Conservation (phyloP, 2,888 invertebrate species). For the Parapristionchus giblindavisi region DNA sequence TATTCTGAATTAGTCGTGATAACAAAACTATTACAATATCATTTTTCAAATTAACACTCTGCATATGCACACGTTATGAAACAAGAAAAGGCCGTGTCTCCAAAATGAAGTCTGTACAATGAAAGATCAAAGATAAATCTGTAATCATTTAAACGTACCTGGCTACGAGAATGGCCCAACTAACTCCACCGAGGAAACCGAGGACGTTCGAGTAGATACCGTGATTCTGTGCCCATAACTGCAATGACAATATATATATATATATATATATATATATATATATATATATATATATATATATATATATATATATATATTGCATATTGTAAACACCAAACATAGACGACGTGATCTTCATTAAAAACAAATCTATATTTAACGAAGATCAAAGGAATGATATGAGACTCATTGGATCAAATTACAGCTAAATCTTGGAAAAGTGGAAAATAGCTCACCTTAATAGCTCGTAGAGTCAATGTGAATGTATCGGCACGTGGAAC, state of each 20-base stretch:
- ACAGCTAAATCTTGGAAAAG: too few species aligned
- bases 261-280: not conserved
- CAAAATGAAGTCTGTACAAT: too few species aligned
- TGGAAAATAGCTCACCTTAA: constrained; percentile 81
- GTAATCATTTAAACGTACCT: constrained; percentile 4
- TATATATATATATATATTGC: not conserved
- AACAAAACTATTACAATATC: not conserved
- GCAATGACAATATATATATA: not conserved
- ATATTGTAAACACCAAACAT: not conserved
- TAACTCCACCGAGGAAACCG: constrained; percentile 89
- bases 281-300: not conserved
- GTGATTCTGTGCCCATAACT: constrained; percentile 53
- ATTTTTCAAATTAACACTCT: too few species aligned
- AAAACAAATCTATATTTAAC: not conserved
- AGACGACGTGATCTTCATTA: not conserved
- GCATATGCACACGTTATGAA: too few species aligned
- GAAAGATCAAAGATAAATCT: not conserved
- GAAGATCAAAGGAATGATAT: not conserved
- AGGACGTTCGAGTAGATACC: constrained; percentile 96
- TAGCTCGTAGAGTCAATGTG: constrained; percentile 88
- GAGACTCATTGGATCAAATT: too few species aligned
- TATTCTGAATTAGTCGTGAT: constrained; percentile 75
- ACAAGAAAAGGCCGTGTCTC: too few species aligned
- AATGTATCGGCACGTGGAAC: constrained; percentile 95
- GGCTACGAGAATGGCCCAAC: constrained; percentile 99